These are phyloP conservation scores for Colletes gigas DNA, from an alignment of 1,140 invertebrate genomes.

Conservation along the genomic window DNA sequence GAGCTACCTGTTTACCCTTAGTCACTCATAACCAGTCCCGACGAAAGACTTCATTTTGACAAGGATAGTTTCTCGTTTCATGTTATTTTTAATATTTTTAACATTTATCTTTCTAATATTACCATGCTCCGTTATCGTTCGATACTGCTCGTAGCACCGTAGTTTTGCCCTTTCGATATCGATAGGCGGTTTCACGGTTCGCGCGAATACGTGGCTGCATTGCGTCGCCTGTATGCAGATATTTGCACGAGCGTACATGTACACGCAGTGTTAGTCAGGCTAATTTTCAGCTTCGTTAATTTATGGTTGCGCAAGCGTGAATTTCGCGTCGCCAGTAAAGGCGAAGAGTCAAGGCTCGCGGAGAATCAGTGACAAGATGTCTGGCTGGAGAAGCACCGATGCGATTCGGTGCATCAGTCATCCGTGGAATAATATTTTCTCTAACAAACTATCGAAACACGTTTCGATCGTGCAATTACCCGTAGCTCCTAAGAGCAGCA, in stretches of 20 bases:
- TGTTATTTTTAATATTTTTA: no score
- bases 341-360: slow-evolving; percentile 46
- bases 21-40: no score
- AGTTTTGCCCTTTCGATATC: slow-evolving; percentile 4
- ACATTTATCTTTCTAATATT: no score
- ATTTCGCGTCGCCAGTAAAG: slow-evolving; percentile 47
- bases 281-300: slow-evolving; percentile 54
- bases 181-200: slow-evolving; percentile 20
- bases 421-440: background rate
- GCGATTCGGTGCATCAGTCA: background rate
- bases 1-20: no score
- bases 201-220: slow-evolving; percentile 14
- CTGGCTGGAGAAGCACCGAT: slow-evolving; percentile 4
- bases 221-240: slow-evolving; percentile 34
- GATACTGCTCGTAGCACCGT: background rate
- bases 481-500: background rate
- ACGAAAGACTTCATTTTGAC: no score
- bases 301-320: slow-evolving; percentile 56
- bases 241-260: slow-evolving; percentile 43
- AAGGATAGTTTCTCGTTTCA: no score
- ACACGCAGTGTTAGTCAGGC: slow-evolving; percentile 46
- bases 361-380: slow-evolving; percentile 47
- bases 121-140: no score
- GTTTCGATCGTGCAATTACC: background rate
- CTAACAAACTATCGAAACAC: no score